Conservation (phyloP, 92 coral and sea anemone genomes). For the Phenganax subtilis region DNA sequence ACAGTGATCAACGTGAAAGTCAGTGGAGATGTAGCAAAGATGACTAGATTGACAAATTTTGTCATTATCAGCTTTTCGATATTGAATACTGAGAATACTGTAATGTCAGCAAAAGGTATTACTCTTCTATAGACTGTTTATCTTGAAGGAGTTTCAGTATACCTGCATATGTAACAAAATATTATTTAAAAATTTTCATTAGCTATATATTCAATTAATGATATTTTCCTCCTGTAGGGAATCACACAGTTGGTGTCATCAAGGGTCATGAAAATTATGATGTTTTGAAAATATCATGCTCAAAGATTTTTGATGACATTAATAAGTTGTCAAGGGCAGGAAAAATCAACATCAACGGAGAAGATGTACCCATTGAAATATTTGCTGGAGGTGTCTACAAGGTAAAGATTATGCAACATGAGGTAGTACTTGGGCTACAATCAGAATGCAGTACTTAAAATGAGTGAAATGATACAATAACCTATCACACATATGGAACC, state of each 20-base stretch:
- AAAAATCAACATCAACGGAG: conserved; percentile 36
- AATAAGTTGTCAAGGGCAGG: conserved; percentile 25
- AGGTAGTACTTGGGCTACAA: too few relatives aligned
- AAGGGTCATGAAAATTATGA: conserved; percentile 46
- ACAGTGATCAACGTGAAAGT: too few relatives aligned
- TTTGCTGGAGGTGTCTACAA: conserved; percentile 49
- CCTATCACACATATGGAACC: too few relatives aligned
- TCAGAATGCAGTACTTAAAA: too few relatives aligned
- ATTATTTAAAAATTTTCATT: not conserved
- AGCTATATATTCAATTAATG: not conserved
- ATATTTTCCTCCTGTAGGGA: conserved; percentile 12
- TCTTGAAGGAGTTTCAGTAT: not conserved
- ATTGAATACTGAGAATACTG: conserved; percentile 32
- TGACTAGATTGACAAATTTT: conserved; percentile 9
- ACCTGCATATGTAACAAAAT: not conserved
- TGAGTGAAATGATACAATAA: too few relatives aligned
- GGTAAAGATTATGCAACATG: conserved; percentile 13
- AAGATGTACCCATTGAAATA: conserved; percentile 40
- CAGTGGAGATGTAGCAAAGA: too few relatives aligned
- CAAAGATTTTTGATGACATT: conserved; percentile 24
- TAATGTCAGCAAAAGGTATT: conserved; percentile 33
- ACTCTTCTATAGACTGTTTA: not conserved
- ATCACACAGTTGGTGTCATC: conserved; percentile 42
- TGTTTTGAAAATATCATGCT: conserved; percentile 38
- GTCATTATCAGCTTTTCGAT: conserved; percentile 36